Percentiles rank a stretch among this genome's conserved stretches.
Conservation (phyloP, 2,113 vertebrate genomes). For the Megaptera novaeangliae region DNA sequence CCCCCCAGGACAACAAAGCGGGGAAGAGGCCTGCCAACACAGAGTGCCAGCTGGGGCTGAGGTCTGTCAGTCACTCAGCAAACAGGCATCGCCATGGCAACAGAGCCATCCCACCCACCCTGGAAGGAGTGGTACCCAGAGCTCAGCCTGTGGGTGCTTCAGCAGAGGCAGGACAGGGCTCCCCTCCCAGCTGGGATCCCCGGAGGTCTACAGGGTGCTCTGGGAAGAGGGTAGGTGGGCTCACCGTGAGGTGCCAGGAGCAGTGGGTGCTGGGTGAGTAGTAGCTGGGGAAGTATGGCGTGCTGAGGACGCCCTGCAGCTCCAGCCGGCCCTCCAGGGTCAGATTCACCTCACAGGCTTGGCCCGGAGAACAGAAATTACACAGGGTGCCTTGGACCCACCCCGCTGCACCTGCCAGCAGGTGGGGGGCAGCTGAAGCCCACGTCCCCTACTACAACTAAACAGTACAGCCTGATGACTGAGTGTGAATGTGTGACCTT, state of each 20-base stretch:
- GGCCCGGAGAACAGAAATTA: constrained; percentile 21
- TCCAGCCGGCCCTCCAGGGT: constrained; percentile 79
- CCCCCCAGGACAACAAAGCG: background rate
- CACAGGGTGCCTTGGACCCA: rapidly evolving
- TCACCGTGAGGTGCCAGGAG: constrained; percentile 92
- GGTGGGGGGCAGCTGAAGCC: background rate
- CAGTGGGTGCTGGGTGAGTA: constrained; percentile 92
- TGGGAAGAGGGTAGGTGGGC: background rate
- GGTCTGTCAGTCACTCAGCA: background rate
- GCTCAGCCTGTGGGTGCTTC: background rate
- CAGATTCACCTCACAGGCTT: constrained; percentile 86
- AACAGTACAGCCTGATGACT: background rate
- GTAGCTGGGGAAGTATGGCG: constrained; percentile 94
- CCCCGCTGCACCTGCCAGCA: background rate
- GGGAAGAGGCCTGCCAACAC: background rate
- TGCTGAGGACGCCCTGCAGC: constrained; percentile 86
- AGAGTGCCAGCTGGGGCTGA: background rate
- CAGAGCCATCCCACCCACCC: background rate
- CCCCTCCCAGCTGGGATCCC: background rate
- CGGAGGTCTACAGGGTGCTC: rapidly evolving
- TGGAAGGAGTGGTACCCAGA: background rate
- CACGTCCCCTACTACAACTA: background rate
- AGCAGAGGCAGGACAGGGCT: background rate
- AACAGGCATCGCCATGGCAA: rapidly evolving
- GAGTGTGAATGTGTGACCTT: background rate